Evolutionary conservation across 1,140 invertebrate genomes (phyloP), one percentile per base, ranked within the genome.

Genomic region (Oncopodura yosiiana): DNA sequence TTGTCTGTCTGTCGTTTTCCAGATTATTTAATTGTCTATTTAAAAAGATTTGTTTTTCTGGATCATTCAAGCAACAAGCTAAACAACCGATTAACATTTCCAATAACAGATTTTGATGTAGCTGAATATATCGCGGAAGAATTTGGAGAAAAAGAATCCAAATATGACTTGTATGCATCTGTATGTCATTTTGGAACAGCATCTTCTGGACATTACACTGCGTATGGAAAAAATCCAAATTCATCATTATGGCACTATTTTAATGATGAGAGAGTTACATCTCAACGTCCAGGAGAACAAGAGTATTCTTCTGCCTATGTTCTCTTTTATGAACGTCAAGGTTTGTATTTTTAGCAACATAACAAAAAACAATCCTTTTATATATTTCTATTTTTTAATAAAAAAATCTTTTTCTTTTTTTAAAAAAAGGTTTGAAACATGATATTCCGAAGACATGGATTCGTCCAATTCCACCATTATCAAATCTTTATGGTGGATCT

Each of bases 131-230:
- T 74, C 24, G 52, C 58, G 1, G 50, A 53, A 36, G 58, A 58
- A 24, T 52, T 44, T 53, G 44, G 24, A 1, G 37, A 38, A 8
- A 45, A 56, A 4, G 49, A 46, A 6, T 46, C 23, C 9, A 44
- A 42, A 9, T 84, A 83, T 65, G 78, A 82, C 68, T 71, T 84
- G 1, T 81, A 83, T 67, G 78, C 79, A 29, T 79, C 78, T 61
- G 79, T 84, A 23, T 83, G 81, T 68, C 82, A 84, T 68, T 81
- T 77, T 68, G 82, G 82, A 72, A 81, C 80, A 58, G 76, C 78
- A 39, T 78, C 77, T 37, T 76, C 79, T 30, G 82, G 82, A 2
- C 82, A 84, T 66, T 83, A 84, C 62, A 82, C 81, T 18, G 75
- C 80, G 1, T 83, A 81, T 59, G 73, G 79, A 8, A 78, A 77